Base-by-base conservation (phyloP, 2,888 invertebrate species). In the Macrosoma leucophasiata region DNA sequence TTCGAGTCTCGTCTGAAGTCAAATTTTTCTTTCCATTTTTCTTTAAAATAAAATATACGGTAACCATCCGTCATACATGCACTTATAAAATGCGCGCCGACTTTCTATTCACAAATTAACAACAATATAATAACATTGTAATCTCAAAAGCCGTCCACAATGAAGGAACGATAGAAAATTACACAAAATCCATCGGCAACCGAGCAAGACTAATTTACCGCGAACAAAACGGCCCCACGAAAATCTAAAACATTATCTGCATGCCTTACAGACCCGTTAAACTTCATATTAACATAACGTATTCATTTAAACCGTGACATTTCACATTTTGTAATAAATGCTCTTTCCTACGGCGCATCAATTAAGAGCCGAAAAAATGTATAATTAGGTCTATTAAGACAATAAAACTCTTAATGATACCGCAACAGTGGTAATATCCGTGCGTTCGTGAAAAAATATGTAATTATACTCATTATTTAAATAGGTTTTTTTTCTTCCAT, bases 351-450 rank as follows among this genome's bases (percentile, higher is more conserved):
- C 74, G 59, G 70, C 69, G 76, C 78, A 73, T 82, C 82, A 81
- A 82, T 82, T 81, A 81, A 75, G 66, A 65, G 61, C 78, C 82
- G 78, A 81, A 81, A 84, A 82, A 82, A 82, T 78, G 68, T 79
- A 78, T 82, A 84, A 84, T 84, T 81, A 84, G 78, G 62, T 77
- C 76, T 79, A 82, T 84, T 81, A 82, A 84, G 78, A 84, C 82
- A 82, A 82, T 84, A 84, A 84, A 84, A 79, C 63, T 78, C 77
- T 79, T 84, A 81, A 84, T 82, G 82, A 84, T 78, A 77, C 81
- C 74, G 77, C 79, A 76, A 75, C 78, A 77, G 68, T 58, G 68
- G 76, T 78, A 75, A 77, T 76, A 72, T 76, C 74, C 74, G 77
- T 79, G 72, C 62, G 72, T 74, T 78, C 66, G 75, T 79, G 77